Evolutionary conservation across 2,797 vertebrate genomes (phyloP).

Genomic region (Sorex maritimensis): DNA sequence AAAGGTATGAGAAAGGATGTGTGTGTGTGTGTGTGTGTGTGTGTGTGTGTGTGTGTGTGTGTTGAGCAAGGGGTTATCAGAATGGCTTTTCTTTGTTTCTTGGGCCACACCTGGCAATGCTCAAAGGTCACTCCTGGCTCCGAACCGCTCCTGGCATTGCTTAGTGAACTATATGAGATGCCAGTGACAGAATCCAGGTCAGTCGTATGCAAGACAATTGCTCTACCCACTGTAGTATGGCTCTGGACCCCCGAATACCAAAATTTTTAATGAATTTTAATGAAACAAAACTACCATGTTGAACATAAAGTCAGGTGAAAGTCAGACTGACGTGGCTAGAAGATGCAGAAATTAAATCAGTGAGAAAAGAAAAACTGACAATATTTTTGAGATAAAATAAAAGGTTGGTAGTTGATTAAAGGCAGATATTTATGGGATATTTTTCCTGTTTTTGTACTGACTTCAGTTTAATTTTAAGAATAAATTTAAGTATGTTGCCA

Average conservation of each 20-base stretch:
- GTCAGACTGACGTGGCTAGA: neutral
- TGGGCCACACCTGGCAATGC: too few relatives aligned
- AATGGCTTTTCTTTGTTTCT: too few relatives aligned
- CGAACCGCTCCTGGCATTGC: too few relatives aligned
- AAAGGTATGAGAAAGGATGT: too few relatives aligned
- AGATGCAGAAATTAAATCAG: neutral
- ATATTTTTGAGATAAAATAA: neutral
- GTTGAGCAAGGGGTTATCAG: too few relatives aligned
- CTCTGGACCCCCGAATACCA: neutral
- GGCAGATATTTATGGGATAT: neutral
- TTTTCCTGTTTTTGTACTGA: neutral
- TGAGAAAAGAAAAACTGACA: neutral
- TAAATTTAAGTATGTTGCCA: neutral
- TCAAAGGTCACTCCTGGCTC: too few relatives aligned
- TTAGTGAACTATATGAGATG: too few relatives aligned
- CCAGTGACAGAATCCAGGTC: too few relatives aligned
- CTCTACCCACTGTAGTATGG: too few relatives aligned
- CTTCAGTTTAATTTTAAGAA: constrained; percentile 31
- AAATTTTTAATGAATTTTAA: constrained; percentile 48
- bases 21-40: too few relatives aligned
- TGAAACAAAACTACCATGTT: constrained; percentile 41
- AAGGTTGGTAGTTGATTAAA: neutral
- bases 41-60: too few relatives aligned
- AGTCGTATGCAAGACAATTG: too few relatives aligned
- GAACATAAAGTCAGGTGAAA: neutral